A percentile compares a stretch with the other conserved stretches of the same genome.
These are phyloP conservation scores for Climacteris rufus DNA, from an alignment of 2,113 vertebrate genomes.

Conservation along the genomic window DNA sequence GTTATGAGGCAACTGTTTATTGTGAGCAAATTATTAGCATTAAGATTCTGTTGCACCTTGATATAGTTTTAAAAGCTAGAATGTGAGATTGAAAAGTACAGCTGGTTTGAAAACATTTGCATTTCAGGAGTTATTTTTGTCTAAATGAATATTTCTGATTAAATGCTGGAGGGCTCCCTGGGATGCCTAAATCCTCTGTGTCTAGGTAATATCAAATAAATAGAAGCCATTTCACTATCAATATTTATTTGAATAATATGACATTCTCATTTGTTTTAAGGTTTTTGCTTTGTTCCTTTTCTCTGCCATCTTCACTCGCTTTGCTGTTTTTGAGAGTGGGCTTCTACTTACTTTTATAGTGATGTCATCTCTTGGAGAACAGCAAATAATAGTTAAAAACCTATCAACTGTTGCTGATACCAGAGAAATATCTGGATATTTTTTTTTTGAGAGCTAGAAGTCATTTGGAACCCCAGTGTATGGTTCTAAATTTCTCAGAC, in stretches of 20 bases:
- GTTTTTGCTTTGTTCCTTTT: background rate
- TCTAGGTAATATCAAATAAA: background rate
- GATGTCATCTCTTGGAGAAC: background rate
- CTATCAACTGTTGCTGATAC: background rate
- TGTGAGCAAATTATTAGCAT: background rate
- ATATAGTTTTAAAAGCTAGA: background rate
- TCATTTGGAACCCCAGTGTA: background rate
- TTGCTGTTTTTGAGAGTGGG: background rate
- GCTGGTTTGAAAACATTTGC: background rate
- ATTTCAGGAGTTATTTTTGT: background rate
- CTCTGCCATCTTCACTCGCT: background rate
- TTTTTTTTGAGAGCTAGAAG: background rate
- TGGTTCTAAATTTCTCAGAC: background rate
- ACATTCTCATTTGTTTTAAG: background rate
- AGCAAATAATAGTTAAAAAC: background rate
- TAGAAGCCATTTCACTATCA: background rate
- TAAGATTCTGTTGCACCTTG: background rate
- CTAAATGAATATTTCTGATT: background rate
- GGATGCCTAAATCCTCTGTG: background rate
- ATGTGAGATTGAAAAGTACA: background rate
- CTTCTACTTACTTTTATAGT: background rate
- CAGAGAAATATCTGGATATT: background rate
- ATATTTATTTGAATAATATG: background rate
- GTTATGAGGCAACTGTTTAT: background rate
- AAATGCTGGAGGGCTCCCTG: background rate